Conservation (phyloP, 2,113 vertebrate species). For the Poeciliopsis occidentalis region DNA sequence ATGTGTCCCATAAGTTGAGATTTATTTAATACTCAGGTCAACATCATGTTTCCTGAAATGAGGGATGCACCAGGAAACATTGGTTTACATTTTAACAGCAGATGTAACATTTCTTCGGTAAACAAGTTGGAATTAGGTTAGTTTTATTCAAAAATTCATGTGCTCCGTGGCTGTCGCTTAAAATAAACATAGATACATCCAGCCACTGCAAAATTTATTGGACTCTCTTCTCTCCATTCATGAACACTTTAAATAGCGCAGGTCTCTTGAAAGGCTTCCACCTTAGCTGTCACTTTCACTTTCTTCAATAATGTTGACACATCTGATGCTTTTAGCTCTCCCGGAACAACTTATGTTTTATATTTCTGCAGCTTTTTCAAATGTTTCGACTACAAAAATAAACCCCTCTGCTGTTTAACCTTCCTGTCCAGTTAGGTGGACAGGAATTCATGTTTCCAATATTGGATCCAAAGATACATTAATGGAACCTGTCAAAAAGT, state of each 20-base stretch:
- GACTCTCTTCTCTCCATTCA: neutral
- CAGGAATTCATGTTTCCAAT: neutral
- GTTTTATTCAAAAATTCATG: neutral
- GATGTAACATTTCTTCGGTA: neutral
- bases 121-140: neutral
- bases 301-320: conserved; percentile 7
- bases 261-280: neutral
- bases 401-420: neutral
- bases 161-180: neutral
- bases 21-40: neutral
- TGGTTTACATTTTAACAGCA: neutral
- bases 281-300: neutral
- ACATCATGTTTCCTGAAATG: neutral
- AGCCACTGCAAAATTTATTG: neutral
- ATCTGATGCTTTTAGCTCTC: conserved; percentile 7
- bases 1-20: neutral
- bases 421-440: neutral
- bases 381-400: neutral
- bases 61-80: neutral
- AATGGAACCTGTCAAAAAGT: neutral
- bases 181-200: neutral
- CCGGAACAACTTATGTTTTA: neutral
- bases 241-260: neutral
- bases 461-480: neutral
- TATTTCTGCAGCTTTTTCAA: neutral